Conservation (phyloP, 1,140 invertebrate genomes). For the Aleiodes sp. region DNA sequence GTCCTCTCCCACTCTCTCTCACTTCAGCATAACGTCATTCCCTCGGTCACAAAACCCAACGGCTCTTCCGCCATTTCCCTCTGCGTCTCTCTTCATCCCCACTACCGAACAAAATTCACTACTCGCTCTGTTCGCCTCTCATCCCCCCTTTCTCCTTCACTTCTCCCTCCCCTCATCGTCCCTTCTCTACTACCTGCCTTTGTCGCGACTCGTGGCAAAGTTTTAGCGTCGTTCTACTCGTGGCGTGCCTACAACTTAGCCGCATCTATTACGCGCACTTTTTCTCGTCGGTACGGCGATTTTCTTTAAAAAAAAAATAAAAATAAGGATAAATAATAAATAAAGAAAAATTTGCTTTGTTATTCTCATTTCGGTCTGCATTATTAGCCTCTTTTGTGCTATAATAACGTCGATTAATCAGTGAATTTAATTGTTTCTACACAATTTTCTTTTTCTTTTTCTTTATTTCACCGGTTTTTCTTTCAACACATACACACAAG, state of each 20-base stretch:
- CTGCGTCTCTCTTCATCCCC: background rate
- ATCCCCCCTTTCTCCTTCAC: slow-evolving; percentile 31
- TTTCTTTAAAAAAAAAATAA: slow-evolving; percentile 18
- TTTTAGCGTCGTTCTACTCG: slow-evolving; percentile 60
- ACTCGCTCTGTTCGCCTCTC: background rate
- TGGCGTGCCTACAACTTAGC: slow-evolving; percentile 57
- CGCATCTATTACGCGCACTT: slow-evolving; percentile 58
- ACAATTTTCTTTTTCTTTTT: too few relatives aligned
- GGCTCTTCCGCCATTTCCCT: slow-evolving; percentile 18
- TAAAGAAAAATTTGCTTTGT: too few relatives aligned
- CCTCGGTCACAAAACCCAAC: background rate
- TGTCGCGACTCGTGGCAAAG: slow-evolving; percentile 59
- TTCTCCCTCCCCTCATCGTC: slow-evolving; percentile 20
- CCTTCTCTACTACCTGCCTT: slow-evolving; percentile 33
- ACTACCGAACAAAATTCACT: background rate
- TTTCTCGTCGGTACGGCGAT: slow-evolving; percentile 36
- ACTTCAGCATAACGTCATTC: background rate
- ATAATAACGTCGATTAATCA: too few relatives aligned
- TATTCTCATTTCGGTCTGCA: too few relatives aligned
- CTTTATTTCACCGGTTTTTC: too few relatives aligned
- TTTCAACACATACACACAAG: too few relatives aligned
- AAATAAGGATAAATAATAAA: too few relatives aligned
- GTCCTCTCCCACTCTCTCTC: slow-evolving; percentile 13
- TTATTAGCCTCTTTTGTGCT: too few relatives aligned
- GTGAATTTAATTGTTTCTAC: too few relatives aligned